Conservation (phyloP, 2,888 invertebrate species). For the Sphinx pinastri region DNA sequence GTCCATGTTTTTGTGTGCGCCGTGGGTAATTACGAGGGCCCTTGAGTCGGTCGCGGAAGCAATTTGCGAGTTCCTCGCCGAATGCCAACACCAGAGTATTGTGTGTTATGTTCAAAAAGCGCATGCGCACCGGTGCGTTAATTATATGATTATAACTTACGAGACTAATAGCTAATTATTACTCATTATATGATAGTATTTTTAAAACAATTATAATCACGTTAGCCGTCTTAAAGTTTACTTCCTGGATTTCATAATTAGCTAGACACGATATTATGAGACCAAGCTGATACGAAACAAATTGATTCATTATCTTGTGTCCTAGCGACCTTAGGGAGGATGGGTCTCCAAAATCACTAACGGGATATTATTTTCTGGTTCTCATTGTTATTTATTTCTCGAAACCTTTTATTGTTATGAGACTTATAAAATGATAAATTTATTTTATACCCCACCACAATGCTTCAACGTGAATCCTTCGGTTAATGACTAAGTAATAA, state of each 20-base stretch:
- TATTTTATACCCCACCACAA: too few species aligned
- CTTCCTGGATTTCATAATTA: neutral
- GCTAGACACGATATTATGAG: neutral
- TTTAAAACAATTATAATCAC: neutral
- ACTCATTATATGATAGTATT: too few species aligned
- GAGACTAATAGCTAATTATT: neutral
- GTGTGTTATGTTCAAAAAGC: constrained; percentile 1
- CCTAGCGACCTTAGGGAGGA: too few species aligned
- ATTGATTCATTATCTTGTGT: too few species aligned
- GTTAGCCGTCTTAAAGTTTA: neutral
- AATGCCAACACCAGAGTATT: constrained; percentile 27
- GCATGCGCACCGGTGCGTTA: neutral
- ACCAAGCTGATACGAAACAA: neutral
- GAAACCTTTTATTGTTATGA: too few species aligned
- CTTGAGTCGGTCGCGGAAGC: constrained; percentile 38
- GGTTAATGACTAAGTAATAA: neutral
- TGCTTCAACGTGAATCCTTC: too few species aligned
- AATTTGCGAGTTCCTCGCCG: constrained; percentile 33
- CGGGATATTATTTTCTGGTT: too few species aligned
- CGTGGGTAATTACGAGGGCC: constrained; percentile 34
- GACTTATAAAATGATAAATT: too few species aligned
- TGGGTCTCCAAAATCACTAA: too few species aligned
- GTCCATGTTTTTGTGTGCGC: constrained; percentile 21
- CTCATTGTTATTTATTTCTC: too few species aligned
- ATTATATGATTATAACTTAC: neutral